phyloP scores from a whole-genome alignment of 1,140 invertebrate genomes.

The Grapholita molesta region DNA sequence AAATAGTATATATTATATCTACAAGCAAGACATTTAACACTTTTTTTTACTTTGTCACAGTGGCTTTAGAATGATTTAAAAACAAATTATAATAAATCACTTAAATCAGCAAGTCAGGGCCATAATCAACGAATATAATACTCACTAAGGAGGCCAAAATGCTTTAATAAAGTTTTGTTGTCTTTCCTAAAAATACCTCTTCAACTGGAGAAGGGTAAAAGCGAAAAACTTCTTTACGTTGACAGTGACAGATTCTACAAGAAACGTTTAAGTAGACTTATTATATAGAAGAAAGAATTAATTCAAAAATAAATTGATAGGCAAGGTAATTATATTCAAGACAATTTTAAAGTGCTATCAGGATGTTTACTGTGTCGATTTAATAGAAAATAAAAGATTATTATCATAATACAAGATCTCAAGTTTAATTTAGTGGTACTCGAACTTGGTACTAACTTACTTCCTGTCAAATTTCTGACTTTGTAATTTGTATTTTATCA shows the following conservation, averaged over 20 bases:
- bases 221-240: not conserved
- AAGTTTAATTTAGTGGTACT: not conserved
- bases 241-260: not conserved
- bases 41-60: no score
- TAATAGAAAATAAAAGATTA: not conserved
- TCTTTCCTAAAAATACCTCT: no score
- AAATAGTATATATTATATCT: no score
- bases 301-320: not conserved
- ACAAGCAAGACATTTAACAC: no score
- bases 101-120: no score
- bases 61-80: no score
- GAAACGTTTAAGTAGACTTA: not conserved
- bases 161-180: no score
- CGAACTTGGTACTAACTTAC: not conserved
- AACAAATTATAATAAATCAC: no score
- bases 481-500: not conserved
- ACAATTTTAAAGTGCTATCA: not conserved
- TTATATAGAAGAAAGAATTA: not conserved
- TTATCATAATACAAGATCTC: not conserved
- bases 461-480: not conserved
- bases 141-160: not conserved
- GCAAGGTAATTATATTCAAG: not conserved
- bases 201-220: no score
- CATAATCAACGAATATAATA: no score
- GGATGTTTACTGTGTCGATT: not conserved